Percentiles rank a stretch among this genome's conserved stretches.
These are phyloP conservation scores for Corynorhinus townsendii DNA, from an alignment of 2,113 vertebrate species.

Conservation along the genomic window DNA sequence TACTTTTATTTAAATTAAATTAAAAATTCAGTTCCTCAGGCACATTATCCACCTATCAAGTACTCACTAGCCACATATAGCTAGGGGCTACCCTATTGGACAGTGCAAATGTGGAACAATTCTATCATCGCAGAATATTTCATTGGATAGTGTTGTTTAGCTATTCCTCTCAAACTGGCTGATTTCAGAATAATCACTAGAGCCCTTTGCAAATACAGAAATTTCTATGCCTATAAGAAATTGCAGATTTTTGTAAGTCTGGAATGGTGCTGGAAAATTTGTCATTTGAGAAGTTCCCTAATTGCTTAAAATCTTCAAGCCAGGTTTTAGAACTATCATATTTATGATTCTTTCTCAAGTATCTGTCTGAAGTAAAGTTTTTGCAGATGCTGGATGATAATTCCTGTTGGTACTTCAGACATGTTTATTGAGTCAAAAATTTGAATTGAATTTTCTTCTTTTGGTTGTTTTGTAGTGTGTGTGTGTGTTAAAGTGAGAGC, in stretches of 20 bases:
- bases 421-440: not conserved
- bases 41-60: not conserved
- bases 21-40: not conserved
- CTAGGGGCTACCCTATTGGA: not conserved
- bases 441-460: not conserved
- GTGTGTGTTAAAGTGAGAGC: not conserved
- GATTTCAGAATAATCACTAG: not conserved
- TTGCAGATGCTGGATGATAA: not conserved
- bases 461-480: not conserved
- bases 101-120: not conserved
- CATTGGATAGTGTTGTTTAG: not conserved
- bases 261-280: not conserved
- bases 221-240: not conserved
- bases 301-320: not conserved
- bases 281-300: conserved; percentile 5
- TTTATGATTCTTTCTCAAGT: conserved; percentile 1
- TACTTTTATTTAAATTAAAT: not conserved
- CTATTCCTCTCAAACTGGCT: not conserved
- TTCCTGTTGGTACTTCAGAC: conserved; percentile 3
- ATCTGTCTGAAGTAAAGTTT: not conserved
- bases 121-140: not conserved
- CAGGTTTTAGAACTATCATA: not conserved
- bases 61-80: not conserved
- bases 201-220: not conserved
- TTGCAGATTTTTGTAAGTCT: not conserved